Evolutionary conservation across 2,888 invertebrate species (phyloP), one percentile per base, ranked within the genome.

Genomic region (Bellardia bayeri): DNA sequence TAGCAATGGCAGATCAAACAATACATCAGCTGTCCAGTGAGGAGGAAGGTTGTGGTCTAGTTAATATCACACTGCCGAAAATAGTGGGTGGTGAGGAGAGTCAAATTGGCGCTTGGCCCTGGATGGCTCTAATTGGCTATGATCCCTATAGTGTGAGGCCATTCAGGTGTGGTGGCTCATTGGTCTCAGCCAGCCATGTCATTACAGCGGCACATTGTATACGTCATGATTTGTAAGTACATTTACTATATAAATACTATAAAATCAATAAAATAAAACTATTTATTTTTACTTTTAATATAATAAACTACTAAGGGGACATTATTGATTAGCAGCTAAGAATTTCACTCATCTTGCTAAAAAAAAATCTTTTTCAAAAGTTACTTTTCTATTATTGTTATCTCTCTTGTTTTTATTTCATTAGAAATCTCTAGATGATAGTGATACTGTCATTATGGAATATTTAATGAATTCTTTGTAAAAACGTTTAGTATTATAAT

Each of bases 61-160:
- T 95, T 82, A 95, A 95, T 89, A 49, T 84, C 14, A 94, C 94
- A 0, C 89, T 93, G 75, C 95, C 95, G 85, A 94, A 96, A 88
- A 95, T 97, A 2, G 96, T 97, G 2, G 96, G 96, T 9, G 97
- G 97, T 1, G 92, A 94, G 0, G 94, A 95, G 30, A 96, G 97
- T 13, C 92, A 94, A 80, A 93, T 95, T 81, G 96, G 96, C 45
- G 95, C 96, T 84, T 97, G 96, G 95, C 97, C 97, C 0, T 97
- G 97, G 97, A 95, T 97, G 91, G 95, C 95, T 0, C 95, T 96
- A 11, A 93, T 97, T 66, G 97, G 97, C 0, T 97, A 96, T 92
- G 94, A 93, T 89, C 91, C 90, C 61, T 92, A 94, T 91, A 93
- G 89, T 87, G 91, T 80, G 74, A 89, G 42, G 8, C 82, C 88